Percentiles rank a stretch among this genome's conserved stretches.
phyloP scores from a whole-genome alignment of 2,797 vertebrate genomes.

The Oryzias dopingdopingensis region DNA sequence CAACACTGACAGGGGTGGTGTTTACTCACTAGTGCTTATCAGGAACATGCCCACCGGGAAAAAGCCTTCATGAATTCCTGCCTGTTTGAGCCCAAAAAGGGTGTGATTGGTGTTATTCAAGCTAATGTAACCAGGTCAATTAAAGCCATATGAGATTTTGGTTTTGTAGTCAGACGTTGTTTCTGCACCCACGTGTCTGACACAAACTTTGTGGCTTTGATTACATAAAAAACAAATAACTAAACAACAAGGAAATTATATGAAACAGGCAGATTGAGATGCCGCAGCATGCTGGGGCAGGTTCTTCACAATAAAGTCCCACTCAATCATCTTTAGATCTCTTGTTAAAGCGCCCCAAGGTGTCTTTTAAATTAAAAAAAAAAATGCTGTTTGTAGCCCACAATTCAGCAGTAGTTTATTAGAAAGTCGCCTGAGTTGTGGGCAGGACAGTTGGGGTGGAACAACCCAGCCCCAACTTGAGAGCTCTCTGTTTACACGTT shows the following conservation, averaged over 20 bases:
- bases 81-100: slow-evolving; percentile 13
- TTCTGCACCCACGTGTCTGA: slow-evolving; percentile 20
- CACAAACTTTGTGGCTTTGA: slow-evolving; percentile 34
- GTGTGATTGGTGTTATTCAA: slow-evolving; percentile 14
- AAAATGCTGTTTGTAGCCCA: too few species aligned
- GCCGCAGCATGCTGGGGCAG: background rate
- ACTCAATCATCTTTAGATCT: too few species aligned
- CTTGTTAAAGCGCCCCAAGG: too few species aligned
- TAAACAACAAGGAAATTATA: slow-evolving; percentile 43
- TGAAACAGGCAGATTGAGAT: slow-evolving; percentile 7
- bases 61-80: background rate
- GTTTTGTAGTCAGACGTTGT: slow-evolving; percentile 27
- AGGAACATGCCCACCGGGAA: background rate
- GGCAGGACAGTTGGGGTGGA: too few species aligned
- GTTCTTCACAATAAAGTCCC: too few species aligned
- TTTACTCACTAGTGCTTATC: slow-evolving; percentile 10
- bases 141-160: slow-evolving; percentile 28
- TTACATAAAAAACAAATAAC: slow-evolving; percentile 56
- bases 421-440: too few species aligned
- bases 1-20: background rate
- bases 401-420: too few species aligned
- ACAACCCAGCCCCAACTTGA: too few species aligned
- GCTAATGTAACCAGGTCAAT: slow-evolving; percentile 39
- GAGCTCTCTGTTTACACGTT: too few species aligned
- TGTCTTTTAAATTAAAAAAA: too few species aligned